phyloP scores from a whole-genome alignment of 2,113 vertebrate species.

The Eulacestoma nigropectus region DNA sequence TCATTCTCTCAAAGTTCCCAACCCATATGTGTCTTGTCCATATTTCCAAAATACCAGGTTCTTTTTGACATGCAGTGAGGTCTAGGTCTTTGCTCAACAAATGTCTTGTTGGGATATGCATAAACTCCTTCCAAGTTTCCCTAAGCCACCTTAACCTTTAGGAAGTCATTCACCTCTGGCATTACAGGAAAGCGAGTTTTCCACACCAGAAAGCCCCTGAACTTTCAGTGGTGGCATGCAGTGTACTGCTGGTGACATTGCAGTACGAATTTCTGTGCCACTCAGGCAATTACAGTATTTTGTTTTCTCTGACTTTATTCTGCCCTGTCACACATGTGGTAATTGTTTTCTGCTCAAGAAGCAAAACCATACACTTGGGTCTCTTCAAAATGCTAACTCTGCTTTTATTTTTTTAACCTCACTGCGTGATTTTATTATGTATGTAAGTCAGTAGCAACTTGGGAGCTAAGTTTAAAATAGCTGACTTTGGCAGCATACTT shows the following conservation, averaged over 20 bases:
- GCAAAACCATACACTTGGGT: not conserved
- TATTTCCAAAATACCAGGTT: not conserved
- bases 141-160: not conserved
- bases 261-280: not conserved
- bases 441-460: not conserved
- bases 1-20: not conserved
- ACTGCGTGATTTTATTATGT: not conserved
- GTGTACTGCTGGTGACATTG: not conserved
- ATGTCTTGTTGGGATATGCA: not conserved
- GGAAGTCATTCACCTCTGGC: not conserved
- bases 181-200: not conserved
- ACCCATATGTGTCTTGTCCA: not conserved
- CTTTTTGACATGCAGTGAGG: not conserved
- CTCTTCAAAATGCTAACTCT: conserved; percentile 13
- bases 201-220: not conserved
- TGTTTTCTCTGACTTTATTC: not conserved
- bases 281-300: not conserved
- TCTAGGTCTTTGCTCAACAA: not conserved
- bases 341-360: not conserved
- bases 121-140: not conserved
- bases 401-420: conserved; percentile 18
- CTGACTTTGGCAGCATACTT: not conserved
- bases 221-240: not conserved
- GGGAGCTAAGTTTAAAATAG: not conserved
- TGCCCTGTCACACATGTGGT: not conserved